Base-by-base conservation (phyloP, 92 coral and sea anemone genomes). In the Plumapathes pennacea region DNA sequence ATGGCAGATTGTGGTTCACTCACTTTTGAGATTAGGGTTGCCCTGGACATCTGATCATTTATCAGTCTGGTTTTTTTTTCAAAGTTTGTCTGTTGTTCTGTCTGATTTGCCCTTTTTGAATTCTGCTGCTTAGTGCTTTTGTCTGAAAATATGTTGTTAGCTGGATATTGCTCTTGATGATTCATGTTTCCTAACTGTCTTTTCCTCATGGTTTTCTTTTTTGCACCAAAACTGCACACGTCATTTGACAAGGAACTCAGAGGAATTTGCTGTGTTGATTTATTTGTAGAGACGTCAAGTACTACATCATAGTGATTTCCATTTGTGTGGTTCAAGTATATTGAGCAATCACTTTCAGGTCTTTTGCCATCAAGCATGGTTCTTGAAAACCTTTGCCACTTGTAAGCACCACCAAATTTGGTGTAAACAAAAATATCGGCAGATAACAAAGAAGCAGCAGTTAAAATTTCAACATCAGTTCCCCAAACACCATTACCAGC, bases 251-350 rank as follows among this genome's bases (percentile, higher is more conserved):
- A 36, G 53, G 66, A 58, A 58, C 21, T 58, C 25, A 37, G 51
- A 58, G 50, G 25, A 44, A 44, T 44, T 44, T 32, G 23, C 41
- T 40, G 21, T 58, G 66, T 58, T 58, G 66, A 58, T 10, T 58
- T 50, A 54, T 28, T 40, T 44, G 64, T 30, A 62, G 20, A 39
- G 51, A 81, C 88, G 67, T 67, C 68, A 17, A 68, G 77, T 9
- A 68, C 89, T 56, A 82, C 69, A 63, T 75, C 89, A 76, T 60
- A 67, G 52, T 76, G 83, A 19, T 74, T 62, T 58, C 86, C 83
- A 46, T 42, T 43, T 7, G 86, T 64, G 37, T 81, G 49, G 26
- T 81, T 60, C 23, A 76, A 27, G 50, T 74, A 67, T 32, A 76
- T 57, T 10, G 67, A 45, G 14, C 69, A 36, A 70, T 34, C 30